Evolutionary conservation across 2,113 vertebrate species (phyloP).

Genomic region (Centropus bengalensis): DNA sequence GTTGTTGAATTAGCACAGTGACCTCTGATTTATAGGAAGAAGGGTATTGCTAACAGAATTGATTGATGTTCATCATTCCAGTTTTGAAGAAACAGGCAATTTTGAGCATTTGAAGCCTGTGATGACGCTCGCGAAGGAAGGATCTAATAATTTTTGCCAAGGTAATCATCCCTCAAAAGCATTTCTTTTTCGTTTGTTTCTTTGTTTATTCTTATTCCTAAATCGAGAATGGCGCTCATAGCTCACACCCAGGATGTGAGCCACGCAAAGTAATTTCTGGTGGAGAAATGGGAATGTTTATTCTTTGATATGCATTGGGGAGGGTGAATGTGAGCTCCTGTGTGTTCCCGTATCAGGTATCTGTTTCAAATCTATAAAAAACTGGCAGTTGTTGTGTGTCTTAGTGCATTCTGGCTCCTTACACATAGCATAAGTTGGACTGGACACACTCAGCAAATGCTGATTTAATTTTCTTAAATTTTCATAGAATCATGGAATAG

Average conservation of each 20-base stretch:
- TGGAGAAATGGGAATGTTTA: background rate
- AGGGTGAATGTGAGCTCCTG: background rate
- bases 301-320: rapidly evolving
- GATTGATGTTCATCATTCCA: background rate
- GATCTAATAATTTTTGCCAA: too few species aligned
- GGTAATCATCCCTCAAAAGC: too few species aligned
- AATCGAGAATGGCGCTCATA: background rate
- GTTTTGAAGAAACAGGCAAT: background rate
- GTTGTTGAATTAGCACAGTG: background rate
- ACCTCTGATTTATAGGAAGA: constrained; percentile 7
- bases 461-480: background rate
- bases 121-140: background rate
- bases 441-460: background rate
- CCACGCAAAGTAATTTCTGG: rapidly evolving
- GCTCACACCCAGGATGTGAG: rapidly evolving
- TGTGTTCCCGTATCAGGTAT: background rate
- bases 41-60: background rate
- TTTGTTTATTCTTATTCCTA: too few species aligned
- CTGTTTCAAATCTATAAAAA: background rate
- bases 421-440: background rate
- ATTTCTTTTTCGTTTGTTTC: too few species aligned
- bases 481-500: background rate
- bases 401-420: background rate
- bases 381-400: background rate
- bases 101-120: rapidly evolving